phyloP scores from a whole-genome alignment of 2,888 invertebrate species.

The Calliopum simillimum region DNA sequence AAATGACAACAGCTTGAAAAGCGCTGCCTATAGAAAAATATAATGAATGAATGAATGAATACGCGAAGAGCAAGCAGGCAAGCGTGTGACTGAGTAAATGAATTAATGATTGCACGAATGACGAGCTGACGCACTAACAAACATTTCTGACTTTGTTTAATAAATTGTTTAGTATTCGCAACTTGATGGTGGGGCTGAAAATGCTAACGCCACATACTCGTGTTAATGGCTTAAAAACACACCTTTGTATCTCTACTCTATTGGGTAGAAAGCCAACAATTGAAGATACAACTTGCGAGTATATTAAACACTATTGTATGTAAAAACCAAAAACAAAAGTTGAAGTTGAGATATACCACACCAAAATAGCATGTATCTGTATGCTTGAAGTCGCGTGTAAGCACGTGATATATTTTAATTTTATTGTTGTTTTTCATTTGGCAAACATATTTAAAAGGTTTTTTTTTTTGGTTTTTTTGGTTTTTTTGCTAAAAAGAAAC shows the following conservation, averaged over 20 bases:
- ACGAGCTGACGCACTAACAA: slow-evolving; percentile 31
- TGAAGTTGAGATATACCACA: too few species aligned
- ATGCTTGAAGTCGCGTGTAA: slow-evolving; percentile 22
- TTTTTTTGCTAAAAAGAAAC: too few species aligned
- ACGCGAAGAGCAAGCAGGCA: neutral
- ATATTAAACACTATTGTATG: too few species aligned
- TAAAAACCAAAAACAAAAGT: too few species aligned
- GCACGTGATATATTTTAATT: slow-evolving; percentile 30
- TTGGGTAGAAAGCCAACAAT: too few species aligned
- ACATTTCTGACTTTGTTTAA: slow-evolving; percentile 32
- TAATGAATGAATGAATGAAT: slow-evolving; percentile 46
- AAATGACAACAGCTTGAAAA: slow-evolving; percentile 51
- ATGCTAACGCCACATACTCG: neutral
- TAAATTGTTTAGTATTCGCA: slow-evolving; percentile 36
- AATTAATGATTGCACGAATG: slow-evolving; percentile 43
- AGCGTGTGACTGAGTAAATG: slow-evolving; percentile 45
- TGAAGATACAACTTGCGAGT: too few species aligned
- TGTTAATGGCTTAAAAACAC: slow-evolving; percentile 19
- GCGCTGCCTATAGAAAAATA: slow-evolving; percentile 32
- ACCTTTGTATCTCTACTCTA: slow-evolving; percentile 9
- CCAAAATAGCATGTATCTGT: neutral
- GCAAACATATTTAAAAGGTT: neutral
- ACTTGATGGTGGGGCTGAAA: slow-evolving; percentile 20
- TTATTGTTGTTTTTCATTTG: neutral
- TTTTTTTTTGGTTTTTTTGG: neutral